These are phyloP conservation scores for Ophthalmotilapia sp. DNA, from an alignment of 2,113 vertebrate species.

Conservation along the genomic window DNA sequence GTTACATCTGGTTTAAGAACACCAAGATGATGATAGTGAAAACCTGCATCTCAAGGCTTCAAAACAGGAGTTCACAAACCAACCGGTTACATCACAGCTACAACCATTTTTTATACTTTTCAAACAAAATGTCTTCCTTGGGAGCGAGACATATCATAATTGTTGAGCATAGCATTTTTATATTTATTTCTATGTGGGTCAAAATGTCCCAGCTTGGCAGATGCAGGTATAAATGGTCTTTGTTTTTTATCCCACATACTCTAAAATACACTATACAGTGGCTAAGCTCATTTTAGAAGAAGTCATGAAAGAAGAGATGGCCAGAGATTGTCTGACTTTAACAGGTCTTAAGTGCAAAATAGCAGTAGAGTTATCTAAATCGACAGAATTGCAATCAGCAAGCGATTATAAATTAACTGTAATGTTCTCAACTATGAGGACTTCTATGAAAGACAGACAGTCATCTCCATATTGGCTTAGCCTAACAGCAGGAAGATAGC, in stretches of 20 bases:
- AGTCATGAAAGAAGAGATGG: background rate
- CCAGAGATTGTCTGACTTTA: background rate
- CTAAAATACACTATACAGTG: background rate
- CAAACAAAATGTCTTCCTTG: background rate
- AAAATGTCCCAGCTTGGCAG: background rate
- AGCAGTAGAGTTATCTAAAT: background rate
- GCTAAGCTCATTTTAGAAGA: background rate
- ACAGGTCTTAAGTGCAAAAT: background rate
- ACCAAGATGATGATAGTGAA: background rate
- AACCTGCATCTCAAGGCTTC: background rate
- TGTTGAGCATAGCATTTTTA: background rate
- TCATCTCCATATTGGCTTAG: background rate
- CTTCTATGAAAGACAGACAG: slow-evolving; percentile 2
- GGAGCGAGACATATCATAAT: background rate
- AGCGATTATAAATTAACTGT: background rate
- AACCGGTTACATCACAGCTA: background rate
- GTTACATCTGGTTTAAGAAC: background rate
- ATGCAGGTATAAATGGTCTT: background rate
- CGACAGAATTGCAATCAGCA: background rate
- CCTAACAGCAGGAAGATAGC: slow-evolving; percentile 30
- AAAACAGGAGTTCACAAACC: background rate
- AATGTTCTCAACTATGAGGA: background rate
- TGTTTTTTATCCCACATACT: background rate
- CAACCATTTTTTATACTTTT: background rate
- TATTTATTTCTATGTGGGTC: background rate